Evolutionary conservation across 2,888 invertebrate genomes (phyloP), one percentile per base, ranked within the genome.

Genomic region (Temnothorax ravouxi): DNA sequence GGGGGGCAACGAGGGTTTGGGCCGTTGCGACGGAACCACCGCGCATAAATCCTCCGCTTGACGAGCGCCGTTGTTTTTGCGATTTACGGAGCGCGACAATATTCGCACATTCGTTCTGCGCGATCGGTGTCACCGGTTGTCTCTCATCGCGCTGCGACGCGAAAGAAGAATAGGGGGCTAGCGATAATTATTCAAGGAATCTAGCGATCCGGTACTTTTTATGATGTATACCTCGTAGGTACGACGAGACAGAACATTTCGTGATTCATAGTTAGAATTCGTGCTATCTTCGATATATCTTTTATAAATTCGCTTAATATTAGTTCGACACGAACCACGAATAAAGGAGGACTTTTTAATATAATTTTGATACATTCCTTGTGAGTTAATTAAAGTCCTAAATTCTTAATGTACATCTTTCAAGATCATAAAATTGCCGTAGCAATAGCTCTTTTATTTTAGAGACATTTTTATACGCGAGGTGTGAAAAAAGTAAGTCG

Each of bases 21-120:
- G 1, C 85, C 80, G 81, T 75, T 86, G 83, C 89, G 85, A 87
- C 88, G 89, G 88, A 90, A 91, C 90, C 90, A 71, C 84, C 86
- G 77, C 86, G 86, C 90, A 91, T 91, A 91, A 92, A 91, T 92
- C 89, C 88, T 85, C 69, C 83, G 89, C 86, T 87, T 86, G 90
- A 91, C 92, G 90, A 91, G 88, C 86, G 82, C 86, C 90, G 90
- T 92, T 91, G 89, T 92, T 91, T 91, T 89, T 89, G 85, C 89
- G 90, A 91, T 91, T 91, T 90, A 91, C 89, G 88, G 85, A 89
- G 88, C 88, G 86, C 85, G 83, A 86, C 89, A 88, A 91, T 91
- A 91, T 91, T 91, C 87, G 88, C 88, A 84, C 88, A 85, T 91
- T 91, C 86, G 88, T 89, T 86, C 76, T 79, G 84, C 66, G 84